Base-by-base conservation (phyloP, 2,888 invertebrate species). In the Idaea straminata region DNA sequence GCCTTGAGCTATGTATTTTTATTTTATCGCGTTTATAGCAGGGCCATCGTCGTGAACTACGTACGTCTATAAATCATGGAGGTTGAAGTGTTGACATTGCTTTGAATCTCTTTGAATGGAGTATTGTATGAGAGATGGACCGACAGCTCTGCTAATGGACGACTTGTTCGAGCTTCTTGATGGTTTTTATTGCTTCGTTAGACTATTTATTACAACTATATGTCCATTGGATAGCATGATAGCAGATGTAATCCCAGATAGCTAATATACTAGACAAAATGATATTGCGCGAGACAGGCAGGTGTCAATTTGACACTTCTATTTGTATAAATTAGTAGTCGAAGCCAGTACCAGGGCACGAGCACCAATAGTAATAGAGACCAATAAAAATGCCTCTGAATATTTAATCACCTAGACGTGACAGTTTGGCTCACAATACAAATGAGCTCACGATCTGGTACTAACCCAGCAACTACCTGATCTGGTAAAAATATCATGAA, bases 1-100 rank as follows among this genome's bases (percentile, higher is more conserved):
- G 87, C 84, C 83, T 85, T 84, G 84, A 84, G 82, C 79, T 69
- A 82, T 84, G 83, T 86, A 88, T 88, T 87, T 88, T 88, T 88
- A 85, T 83, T 82, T 83, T 82, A 83, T 83, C 83, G 70, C 77
- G 78, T 80, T 78, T 79, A 85, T 79, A 75, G 77, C 80, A 80
- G 80, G 82, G 83, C 79, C 83, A 81, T 79, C 78, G 73, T 76
- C 73, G 70, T 76, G 74, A 78, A 77, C 76, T 77, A 80, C 79
- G 80, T 75, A 74, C 74, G 71, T 70, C 76, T 70, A 81, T 83
- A 80, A 83, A 83, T 82, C 77, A 78, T 64, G 70, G 62, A 66
- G 66, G 67, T 70, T 74, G 75, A 76, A 75, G 75, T 78, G 75
- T 76, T 81, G 76, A 78, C 75, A 72, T 72, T 73, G 70, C 69